Conservation (phyloP, 2,113 vertebrate species). For the Prinia subflava region DNA sequence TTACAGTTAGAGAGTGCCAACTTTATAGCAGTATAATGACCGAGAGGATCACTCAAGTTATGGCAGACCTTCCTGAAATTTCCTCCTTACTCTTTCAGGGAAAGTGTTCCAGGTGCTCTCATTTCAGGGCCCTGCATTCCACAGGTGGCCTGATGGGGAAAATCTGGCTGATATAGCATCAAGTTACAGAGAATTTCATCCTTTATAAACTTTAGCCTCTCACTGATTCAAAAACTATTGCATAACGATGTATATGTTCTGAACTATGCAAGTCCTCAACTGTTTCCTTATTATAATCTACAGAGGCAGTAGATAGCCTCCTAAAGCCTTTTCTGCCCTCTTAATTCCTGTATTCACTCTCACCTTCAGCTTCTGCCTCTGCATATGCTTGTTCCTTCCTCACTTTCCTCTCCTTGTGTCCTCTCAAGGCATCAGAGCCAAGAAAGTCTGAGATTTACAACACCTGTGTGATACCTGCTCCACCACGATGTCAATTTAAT, state of each 20-base stretch:
- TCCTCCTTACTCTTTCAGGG: neutral
- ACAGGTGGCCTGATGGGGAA: neutral
- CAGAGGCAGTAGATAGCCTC: neutral
- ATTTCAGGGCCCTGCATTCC: neutral
- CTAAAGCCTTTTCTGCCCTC: neutral
- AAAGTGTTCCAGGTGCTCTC: accelerated
- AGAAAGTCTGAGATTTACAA: slow-evolving; percentile 56
- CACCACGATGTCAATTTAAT: slow-evolving; percentile 72
- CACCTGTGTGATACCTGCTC: slow-evolving; percentile 27
- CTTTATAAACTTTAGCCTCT: neutral
- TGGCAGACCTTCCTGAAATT: neutral
- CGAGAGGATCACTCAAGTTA: neutral
- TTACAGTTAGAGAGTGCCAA: neutral
- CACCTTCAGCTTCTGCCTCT: neutral
- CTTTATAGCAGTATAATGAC: neutral
- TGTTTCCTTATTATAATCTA: neutral
- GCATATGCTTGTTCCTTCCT: neutral
- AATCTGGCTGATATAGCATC: neutral
- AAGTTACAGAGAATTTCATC: neutral
- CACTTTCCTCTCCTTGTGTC: neutral
- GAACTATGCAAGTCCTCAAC: neutral
- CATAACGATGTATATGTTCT: neutral
- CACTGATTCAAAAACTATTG: neutral
- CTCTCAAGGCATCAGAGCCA: slow-evolving; percentile 24
- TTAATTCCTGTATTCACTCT: neutral